These are phyloP conservation scores for Drosophila suboccidentalis DNA, from an alignment of 2,888 invertebrate species.

Conservation along the genomic window DNA sequence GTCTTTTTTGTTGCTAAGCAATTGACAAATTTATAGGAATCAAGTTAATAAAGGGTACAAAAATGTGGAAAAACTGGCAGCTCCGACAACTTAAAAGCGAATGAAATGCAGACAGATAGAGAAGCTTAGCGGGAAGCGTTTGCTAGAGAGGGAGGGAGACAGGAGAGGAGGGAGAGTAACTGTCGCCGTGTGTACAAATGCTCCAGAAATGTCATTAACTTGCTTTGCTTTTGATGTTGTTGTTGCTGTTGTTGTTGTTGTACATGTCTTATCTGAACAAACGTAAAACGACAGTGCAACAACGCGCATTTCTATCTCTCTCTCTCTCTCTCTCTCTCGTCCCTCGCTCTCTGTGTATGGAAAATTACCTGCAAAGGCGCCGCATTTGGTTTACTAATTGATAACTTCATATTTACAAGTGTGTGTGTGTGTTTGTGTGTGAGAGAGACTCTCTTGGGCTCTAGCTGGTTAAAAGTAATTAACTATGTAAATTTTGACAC, in stretches of 20 bases:
- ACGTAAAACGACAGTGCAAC: constrained; percentile 65
- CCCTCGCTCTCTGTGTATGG: constrained; percentile 24
- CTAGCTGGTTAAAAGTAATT: constrained; percentile 50
- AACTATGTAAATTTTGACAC: constrained; percentile 70
- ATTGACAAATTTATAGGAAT: constrained; percentile 18
- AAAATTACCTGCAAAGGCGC: constrained; percentile 71
- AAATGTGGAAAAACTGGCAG: constrained; percentile 73
- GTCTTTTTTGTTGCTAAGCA: constrained; percentile 10
- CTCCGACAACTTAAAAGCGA: constrained; percentile 28
- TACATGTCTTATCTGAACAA: constrained; percentile 62
- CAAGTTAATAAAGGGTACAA: constrained; percentile 39
- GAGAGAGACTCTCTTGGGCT: constrained; percentile 17
- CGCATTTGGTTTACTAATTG: constrained; percentile 64
- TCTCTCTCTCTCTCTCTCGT: not conserved
- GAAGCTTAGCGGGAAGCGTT: not conserved
- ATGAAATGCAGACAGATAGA: constrained; percentile 1
- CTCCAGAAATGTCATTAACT: constrained; percentile 74
- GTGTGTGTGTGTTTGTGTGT: not conserved
- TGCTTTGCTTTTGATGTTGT: constrained; percentile 56
- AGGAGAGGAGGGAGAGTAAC: constrained; percentile 17
- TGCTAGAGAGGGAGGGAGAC: not conserved
- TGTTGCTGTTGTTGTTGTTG: constrained; percentile 12
- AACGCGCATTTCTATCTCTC: constrained; percentile 14
- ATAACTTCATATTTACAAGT: constrained; percentile 55
- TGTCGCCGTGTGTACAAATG: constrained; percentile 51